Evolutionary conservation across 2,113 vertebrate genomes (phyloP), one percentile per base, ranked within the genome.

Genomic region (Tenebrosternarchus preto): DNA sequence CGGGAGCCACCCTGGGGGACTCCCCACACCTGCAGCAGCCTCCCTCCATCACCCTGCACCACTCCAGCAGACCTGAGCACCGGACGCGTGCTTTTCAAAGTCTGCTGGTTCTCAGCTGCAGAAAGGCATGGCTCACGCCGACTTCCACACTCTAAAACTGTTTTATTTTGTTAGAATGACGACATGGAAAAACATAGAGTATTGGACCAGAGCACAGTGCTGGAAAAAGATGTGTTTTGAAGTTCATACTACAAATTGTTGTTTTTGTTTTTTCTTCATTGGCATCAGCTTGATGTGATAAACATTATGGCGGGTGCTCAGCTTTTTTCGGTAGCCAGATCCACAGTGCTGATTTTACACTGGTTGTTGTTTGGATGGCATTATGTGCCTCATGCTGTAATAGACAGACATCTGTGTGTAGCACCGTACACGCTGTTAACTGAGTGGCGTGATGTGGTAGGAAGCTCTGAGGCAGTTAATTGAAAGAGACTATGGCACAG

Each of bases 401-500:
- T 66, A 36, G 33, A 33, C 20, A 20, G 31, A 61, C 53, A 53
- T 80, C 24, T 55, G 12, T 64, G 39, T 43, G 55, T 7, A 43
- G 22, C 53, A 60, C 17, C 20, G 5, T 46, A 24, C 68, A 73
- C 27, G 63, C 39, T 75, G 22, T 75, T 57, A 15, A 57, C 22
- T 50, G 20, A 53, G 27, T 57, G 27, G 16, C 17, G n/a, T 31
- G 39, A n/a, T 69, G 46, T 4, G 4, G 16, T 22, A 29, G 22
- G 24, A 67, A 33, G 50, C 56, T 57, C 53, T 69, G 43, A 81
- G 43, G 55, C 46, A 11, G 43, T 31, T 79, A 61, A 81, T 77
- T 81, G 29, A 78, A 78, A 74, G 24, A 73, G 8, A 53, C 73
- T 25, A 66, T 17, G 36, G 33, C 66, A 61, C 61, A 80, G 74